Base-by-base conservation (phyloP, 2,113 vertebrate species). In the Megaceryle maxima region DNA sequence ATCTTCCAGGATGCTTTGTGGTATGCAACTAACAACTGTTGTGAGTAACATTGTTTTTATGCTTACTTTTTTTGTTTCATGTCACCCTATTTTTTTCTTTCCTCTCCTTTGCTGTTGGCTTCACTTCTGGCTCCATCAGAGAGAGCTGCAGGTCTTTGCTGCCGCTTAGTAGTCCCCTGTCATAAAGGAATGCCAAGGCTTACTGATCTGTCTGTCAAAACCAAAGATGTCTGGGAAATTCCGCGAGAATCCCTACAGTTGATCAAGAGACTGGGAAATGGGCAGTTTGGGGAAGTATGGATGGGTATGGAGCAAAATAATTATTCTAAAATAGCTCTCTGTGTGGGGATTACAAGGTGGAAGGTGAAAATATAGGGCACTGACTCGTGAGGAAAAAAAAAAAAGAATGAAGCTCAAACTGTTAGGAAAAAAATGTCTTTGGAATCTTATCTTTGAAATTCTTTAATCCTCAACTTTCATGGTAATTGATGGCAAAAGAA, bases 251-350 rank as follows among this genome's bases (percentile, higher is more conserved):
- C 99, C 74, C 98, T 99, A 97, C 99, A 99, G 98, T 98, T 99
- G 97, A 99, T 99, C 98, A 99, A 99, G 98, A 99, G 99, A 97
- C 98, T 99, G 88, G 99, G 99, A 96, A 99, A 99, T 97, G 99
- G 99, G 98, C 99, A 99, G 98, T 99, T 99, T 98, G 99, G 99
- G 99, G 99, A 99, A 99, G 99, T 99, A 98, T 99, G 99, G 99
- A 99, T 99, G 99, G 99, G 99, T 99, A 99, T 97, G 99, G 98
- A 97, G 96, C 96, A 95, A 97, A 95, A 97, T 97, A 94, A 82
- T 96, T 98, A 95, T 85, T 96, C 90, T 94, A 95, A 93, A 97
- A 67, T 97, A 96, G 94, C 90, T 95, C 55, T 89, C 86, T 46
- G 43, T 97, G 80, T 97, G 98, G 97, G 96, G 76, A 94, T 92